A percentile compares a stretch with the other conserved stretches of the same genome.
These are phyloP conservation scores for Periparus ater DNA, from an alignment of 2,797 vertebrate genomes.

Conservation along the genomic window DNA sequence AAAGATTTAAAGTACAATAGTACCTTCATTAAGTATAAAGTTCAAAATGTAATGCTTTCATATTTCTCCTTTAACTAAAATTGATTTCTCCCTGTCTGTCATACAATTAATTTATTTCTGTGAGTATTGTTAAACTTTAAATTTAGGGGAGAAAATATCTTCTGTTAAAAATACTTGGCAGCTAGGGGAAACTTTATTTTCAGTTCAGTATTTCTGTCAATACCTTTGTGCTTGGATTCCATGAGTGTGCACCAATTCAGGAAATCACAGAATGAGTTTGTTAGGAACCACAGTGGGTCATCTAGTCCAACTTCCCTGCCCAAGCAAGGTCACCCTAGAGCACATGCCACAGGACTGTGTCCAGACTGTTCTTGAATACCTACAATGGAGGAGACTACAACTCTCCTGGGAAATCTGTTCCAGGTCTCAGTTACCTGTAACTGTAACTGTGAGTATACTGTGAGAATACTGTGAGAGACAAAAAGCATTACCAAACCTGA, in stretches of 20 bases:
- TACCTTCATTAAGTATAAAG: neutral
- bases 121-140: neutral
- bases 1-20: neutral
- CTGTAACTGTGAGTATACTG: neutral
- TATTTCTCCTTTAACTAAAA: neutral
- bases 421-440: accelerated
- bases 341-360: neutral
- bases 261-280: neutral
- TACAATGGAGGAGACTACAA: neutral
- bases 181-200: neutral
- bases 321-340: neutral
- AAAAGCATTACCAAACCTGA: neutral
- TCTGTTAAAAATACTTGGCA: neutral
- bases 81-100: neutral
- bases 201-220: neutral
- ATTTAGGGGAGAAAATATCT: accelerated
- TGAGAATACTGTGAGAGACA: neutral
- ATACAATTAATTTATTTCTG: neutral
- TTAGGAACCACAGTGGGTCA: neutral
- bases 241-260: accelerated
- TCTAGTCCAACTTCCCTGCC: neutral
- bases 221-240: neutral
- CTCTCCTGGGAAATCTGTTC: neutral
- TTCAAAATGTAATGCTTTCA: neutral
- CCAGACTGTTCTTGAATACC: neutral